Percentiles rank a stretch among this genome's conserved stretches.
Evolutionary conservation across 2,888 invertebrate species (phyloP).

Genomic region (Acleris sparsana): DNA sequence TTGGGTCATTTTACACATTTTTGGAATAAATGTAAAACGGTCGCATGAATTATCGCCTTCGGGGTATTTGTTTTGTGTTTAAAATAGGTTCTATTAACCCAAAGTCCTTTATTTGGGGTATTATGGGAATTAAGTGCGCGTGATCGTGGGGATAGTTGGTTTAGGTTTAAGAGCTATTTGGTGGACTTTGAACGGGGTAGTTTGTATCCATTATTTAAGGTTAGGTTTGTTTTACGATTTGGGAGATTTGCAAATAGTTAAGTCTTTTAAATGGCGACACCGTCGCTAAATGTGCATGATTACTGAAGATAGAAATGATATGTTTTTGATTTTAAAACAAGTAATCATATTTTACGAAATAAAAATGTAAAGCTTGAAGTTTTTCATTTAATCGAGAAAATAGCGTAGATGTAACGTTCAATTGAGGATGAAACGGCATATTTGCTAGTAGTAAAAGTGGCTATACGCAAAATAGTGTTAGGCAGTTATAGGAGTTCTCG

Average conservation of each 20-base stretch:
- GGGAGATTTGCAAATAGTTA: background rate
- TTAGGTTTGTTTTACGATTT: background rate
- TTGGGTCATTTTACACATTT: conserved; percentile 52
- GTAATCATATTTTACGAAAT: too few relatives aligned
- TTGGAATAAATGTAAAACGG: conserved; percentile 48
- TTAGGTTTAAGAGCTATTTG: background rate
- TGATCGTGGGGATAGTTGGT: conserved; percentile 40
- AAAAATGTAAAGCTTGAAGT: too few relatives aligned
- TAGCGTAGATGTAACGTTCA: too few relatives aligned
- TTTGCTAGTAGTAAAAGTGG: too few relatives aligned
- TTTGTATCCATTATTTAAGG: background rate
- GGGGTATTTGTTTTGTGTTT: conserved; percentile 52
- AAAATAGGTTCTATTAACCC: conserved; percentile 50
- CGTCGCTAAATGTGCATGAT: too few relatives aligned
- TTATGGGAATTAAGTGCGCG: conserved; percentile 54
- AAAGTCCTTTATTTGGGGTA: conserved; percentile 51
- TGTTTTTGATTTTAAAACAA: too few relatives aligned
- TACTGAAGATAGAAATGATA: too few relatives aligned
- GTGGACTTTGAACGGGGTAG: background rate
- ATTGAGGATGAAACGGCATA: too few relatives aligned
- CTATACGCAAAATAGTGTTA: too few relatives aligned
- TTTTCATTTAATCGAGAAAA: too few relatives aligned
- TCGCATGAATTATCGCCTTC: conserved; percentile 49
- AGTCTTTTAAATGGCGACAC: too few relatives aligned
- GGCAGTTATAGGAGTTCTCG: too few relatives aligned